These are phyloP conservation scores for Drosophila hamatofila DNA, from an alignment of 2,888 invertebrate genomes.

Conservation along the genomic window DNA sequence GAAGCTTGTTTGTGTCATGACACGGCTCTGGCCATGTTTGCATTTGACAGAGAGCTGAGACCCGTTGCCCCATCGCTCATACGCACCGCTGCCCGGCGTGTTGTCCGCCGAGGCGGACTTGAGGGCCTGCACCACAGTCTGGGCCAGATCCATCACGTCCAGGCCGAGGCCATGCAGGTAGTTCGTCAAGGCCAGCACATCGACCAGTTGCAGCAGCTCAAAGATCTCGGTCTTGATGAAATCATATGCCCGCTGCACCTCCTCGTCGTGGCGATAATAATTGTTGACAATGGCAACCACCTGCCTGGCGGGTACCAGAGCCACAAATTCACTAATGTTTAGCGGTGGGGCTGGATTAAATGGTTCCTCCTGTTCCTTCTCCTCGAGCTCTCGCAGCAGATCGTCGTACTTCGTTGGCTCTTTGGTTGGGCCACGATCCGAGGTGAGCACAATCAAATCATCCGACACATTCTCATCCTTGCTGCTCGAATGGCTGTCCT, in stretches of 20 bases:
- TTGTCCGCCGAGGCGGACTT: background rate
- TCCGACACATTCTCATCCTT: conserved; percentile 59
- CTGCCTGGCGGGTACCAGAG: conserved; percentile 78
- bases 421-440: background rate
- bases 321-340: conserved; percentile 83
- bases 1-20: conserved; percentile 28
- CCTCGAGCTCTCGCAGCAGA: background rate
- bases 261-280: conserved; percentile 82
- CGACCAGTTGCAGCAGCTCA: conserved; percentile 75
- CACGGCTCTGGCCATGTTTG: conserved; percentile 9
- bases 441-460: conserved; percentile 79
- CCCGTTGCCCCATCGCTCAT: conserved; percentile 28
- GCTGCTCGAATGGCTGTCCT: conserved; percentile 32
- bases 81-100: conserved; percentile 56
- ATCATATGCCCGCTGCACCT: conserved; percentile 81
- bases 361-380: conserved; percentile 19
- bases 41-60: background rate
- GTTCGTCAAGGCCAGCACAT: conserved; percentile 79
- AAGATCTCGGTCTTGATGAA: conserved; percentile 80
- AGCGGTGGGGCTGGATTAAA: conserved; percentile 51
- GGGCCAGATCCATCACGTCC: conserved; percentile 77
- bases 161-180: conserved; percentile 83
- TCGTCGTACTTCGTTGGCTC: background rate
- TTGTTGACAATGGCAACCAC: conserved; percentile 78
- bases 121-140: conserved; percentile 67